These are phyloP conservation scores for Cataglyphis livida DNA, from an alignment of 2,888 invertebrate species.

Conservation along the genomic window DNA sequence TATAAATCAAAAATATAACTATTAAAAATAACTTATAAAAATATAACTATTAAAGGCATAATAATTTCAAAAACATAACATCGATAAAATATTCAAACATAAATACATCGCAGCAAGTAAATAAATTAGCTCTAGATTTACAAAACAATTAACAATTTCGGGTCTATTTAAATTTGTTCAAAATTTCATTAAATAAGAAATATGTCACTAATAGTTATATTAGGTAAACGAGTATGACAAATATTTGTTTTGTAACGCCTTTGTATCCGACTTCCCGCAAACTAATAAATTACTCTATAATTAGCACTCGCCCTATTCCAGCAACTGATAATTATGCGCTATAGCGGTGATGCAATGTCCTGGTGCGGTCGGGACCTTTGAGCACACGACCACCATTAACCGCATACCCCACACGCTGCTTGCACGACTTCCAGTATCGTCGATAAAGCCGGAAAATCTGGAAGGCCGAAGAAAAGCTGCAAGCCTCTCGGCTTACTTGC, in stretches of 20 bases:
- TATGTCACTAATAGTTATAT: conserved; percentile 23
- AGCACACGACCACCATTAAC: conserved; percentile 72
- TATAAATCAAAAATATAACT: too few relatives aligned
- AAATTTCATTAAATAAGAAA: background rate
- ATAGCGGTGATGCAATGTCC: conserved; percentile 61
- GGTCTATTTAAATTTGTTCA: background rate
- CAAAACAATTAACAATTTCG: background rate
- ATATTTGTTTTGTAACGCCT: conserved; percentile 70
- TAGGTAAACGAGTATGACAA: conserved; percentile 59
- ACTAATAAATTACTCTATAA: conserved; percentile 75
- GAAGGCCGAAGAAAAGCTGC: background rate
- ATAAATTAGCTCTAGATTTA: background rate
- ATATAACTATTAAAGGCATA: background rate
- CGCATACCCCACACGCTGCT: conserved; percentile 49
- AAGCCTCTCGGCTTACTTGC: background rate
- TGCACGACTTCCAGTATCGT: conserved; percentile 12
- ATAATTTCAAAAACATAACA: background rate
- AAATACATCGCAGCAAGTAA: background rate
- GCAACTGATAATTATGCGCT: conserved; percentile 74
- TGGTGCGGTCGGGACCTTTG: conserved; percentile 58
- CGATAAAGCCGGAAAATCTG: conserved; percentile 23
- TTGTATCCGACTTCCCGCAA: conserved; percentile 67
- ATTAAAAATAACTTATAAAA: background rate
- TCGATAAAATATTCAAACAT: background rate
- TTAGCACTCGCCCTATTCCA: conserved; percentile 70